Percentiles rank a stretch among this genome's conserved stretches.
Conservation (phyloP, 2,888 invertebrate genomes). For the Dascillus cervinus region DNA sequence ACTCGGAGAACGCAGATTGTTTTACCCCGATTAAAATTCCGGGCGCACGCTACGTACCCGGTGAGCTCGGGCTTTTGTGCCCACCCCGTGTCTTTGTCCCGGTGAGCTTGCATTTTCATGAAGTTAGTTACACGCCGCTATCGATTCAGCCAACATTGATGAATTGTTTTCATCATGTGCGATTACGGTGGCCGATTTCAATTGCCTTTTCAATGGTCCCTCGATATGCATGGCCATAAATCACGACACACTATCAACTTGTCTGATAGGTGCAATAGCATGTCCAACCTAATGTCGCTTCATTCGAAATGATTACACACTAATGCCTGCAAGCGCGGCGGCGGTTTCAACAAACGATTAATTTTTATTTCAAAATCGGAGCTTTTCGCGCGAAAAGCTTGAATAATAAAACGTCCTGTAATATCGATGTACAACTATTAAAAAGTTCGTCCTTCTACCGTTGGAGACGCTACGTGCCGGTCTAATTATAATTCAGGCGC, state of each 20-base stretch:
- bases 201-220: constrained; percentile 44
- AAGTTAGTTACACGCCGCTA: constrained; percentile 27
- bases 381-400: no score
- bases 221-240: constrained; percentile 40
- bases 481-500: no score
- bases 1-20: constrained; percentile 40
- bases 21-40: constrained; percentile 44
- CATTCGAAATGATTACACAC: no score
- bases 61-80: constrained; percentile 9
- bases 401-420: no score
- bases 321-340: no score
- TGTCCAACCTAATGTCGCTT: no score
- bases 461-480: no score
- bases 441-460: no score
- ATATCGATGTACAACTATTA: no score
- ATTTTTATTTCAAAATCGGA: no score
- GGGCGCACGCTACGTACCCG: constrained; percentile 31
- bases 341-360: no score
- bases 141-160: constrained; percentile 39
- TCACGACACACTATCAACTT: constrained; percentile 40
- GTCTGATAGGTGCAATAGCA: constrained; percentile 29
- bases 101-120: constrained; percentile 35
- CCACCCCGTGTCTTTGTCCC: constrained; percentile 18
- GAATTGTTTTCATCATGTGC: constrained; percentile 46
- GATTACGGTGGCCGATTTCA: constrained; percentile 43